A percentile compares a stretch with the other conserved stretches of the same genome.
Evolutionary conservation across 2,113 vertebrate species (phyloP).

Genomic region (Elaphurus davidianus): DNA sequence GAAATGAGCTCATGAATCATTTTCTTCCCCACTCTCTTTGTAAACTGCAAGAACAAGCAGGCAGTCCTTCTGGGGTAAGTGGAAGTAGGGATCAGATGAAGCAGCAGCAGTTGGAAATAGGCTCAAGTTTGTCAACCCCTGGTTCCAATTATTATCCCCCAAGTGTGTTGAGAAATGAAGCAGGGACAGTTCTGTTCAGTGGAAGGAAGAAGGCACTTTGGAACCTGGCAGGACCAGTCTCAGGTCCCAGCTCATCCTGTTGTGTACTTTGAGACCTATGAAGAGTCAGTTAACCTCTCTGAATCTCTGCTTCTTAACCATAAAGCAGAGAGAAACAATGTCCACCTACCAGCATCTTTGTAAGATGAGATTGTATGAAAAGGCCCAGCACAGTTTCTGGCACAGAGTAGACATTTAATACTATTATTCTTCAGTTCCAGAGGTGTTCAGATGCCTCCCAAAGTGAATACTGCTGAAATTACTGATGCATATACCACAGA

Average conservation of each 20-base stretch:
- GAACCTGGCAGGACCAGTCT: not conserved
- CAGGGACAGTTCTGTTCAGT: not conserved
- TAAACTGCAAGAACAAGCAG: not conserved
- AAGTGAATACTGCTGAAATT: not conserved
- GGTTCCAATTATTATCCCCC: not conserved
- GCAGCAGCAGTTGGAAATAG: not conserved
- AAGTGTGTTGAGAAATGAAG: not conserved
- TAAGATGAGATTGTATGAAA: not conserved
- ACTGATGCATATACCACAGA: not conserved
- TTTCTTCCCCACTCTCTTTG: not conserved
- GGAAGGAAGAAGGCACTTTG: not conserved
- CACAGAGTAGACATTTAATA: not conserved
- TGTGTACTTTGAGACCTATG: not conserved
- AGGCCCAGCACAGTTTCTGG: not conserved
- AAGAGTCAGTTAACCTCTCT: not conserved
- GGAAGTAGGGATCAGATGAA: not conserved
- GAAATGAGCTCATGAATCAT: constrained; percentile 35
- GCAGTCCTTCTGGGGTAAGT: not conserved
- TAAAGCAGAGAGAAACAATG: not conserved
- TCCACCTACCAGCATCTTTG: not conserved
- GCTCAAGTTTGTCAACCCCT: not conserved
- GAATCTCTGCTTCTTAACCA: not conserved
- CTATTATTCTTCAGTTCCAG: not conserved
- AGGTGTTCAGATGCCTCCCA: not conserved
- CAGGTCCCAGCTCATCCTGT: not conserved